Evolutionary conservation across 2,797 vertebrate genomes (phyloP), one percentile per base, ranked within the genome.

Genomic region (Catharus ustulatus): DNA sequence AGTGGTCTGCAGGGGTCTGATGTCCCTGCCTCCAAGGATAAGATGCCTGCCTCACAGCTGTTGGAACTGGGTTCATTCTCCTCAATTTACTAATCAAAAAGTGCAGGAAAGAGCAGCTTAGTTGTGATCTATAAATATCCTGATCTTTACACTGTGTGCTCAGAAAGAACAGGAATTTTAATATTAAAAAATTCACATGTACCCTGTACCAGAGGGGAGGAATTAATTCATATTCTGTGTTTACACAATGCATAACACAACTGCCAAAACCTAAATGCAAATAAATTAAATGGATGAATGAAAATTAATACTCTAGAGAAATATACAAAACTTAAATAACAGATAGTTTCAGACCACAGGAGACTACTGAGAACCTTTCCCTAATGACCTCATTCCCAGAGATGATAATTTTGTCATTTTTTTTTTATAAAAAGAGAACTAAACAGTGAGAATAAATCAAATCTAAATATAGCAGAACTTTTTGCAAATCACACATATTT

Each of bases 81-180:
- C 17, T 79, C 13, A 22, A 73, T 46, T 83, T 76, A 59, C 19
- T 49, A 61, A 63, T 16, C 66, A 81, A 75, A 71, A 84, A 72
- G 17, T 20, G 11, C 30, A 77, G 57, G 80, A 81, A 63, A 71
- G 30, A 63, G 18, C 27, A 77, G 23, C 32, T 94, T 24, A 63
- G 18, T 3, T 76, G 52, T 32, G 34, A 27, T 80, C 61, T 89
- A 57, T 71, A 85, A 79, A 91, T 59, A 94, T 11, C 29, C 32
- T 67, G 30, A 59, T 67, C 36, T 76, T 92, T 80, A 76, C 52
- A 48, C 1, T 49, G 14, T 9, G n/a, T 77, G n/a, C 45, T 71
- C 32, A 61, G n/a, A 91, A 85, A 84, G 30, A 93, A 42, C 16
- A 75, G 32, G 62, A 63, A 67, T 89, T 89, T 79, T 51, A 49